A percentile compares a stretch with the other conserved stretches of the same genome.
Conservation (phyloP, 2,113 vertebrate genomes). For the Psilopogon haemacephalus region DNA sequence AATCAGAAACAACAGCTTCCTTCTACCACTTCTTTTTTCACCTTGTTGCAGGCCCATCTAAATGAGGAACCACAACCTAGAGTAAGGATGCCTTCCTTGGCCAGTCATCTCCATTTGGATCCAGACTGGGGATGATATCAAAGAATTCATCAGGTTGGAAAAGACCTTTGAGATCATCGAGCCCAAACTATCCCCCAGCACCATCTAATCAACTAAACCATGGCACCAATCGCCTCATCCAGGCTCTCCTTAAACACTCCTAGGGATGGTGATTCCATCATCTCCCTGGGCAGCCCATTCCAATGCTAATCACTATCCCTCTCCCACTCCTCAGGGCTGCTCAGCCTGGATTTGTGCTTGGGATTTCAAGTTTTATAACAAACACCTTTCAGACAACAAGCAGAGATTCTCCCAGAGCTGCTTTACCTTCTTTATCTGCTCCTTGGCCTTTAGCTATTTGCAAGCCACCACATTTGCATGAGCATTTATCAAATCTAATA, state of each 20-base stretch:
- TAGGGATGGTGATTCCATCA: too few relatives aligned
- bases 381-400: slow-evolving; percentile 18
- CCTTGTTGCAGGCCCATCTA: neutral
- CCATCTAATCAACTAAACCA: too few relatives aligned
- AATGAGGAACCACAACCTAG: neutral
- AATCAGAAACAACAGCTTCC: neutral
- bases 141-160: too few relatives aligned
- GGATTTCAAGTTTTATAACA: neutral
- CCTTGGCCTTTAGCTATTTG: neutral
- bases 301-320: too few relatives aligned
- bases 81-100: neutral
- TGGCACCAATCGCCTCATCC: too few relatives aligned
- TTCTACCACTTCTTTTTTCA: neutral
- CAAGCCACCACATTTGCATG: neutral
- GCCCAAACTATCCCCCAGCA: too few relatives aligned
- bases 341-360: too few relatives aligned
- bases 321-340: too few relatives aligned
- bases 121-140: neutral
- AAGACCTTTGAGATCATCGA: too few relatives aligned
- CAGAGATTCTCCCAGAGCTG: neutral
- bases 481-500: slow-evolving; percentile 12
- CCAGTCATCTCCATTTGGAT: neutral
- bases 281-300: too few relatives aligned
- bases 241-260: too few relatives aligned
- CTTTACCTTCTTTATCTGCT: neutral